phyloP scores from a whole-genome alignment of 2,888 invertebrate genomes.

The Oscheius sp. region DNA sequence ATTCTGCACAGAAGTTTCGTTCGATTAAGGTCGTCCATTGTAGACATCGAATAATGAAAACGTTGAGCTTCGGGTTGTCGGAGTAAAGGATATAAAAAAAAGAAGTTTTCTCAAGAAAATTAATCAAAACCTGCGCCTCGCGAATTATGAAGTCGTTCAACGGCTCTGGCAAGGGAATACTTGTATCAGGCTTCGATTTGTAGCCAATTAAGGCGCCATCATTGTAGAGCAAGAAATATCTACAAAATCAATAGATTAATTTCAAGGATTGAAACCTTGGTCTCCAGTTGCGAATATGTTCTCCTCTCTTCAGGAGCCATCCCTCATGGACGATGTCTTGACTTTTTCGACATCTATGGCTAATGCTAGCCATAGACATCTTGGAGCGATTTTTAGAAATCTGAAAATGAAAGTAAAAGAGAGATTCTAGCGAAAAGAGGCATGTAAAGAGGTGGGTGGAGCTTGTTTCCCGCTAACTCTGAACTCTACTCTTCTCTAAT shows the following conservation, averaged over 20 bases:
- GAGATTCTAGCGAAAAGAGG: no score
- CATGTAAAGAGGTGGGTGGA: no score
- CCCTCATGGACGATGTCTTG: slow-evolving; percentile 84
- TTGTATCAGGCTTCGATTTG: slow-evolving; percentile 83
- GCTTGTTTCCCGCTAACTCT: no score
- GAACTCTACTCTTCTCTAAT: not conserved
- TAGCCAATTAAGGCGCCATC: slow-evolving; percentile 94
- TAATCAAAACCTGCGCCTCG: slow-evolving; percentile 73
- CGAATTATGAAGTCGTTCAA: slow-evolving; percentile 96
- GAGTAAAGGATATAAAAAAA: not conserved
- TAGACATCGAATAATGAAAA: slow-evolving; percentile 93
- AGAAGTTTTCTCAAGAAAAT: not conserved
- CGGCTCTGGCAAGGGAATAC: slow-evolving; percentile 77
- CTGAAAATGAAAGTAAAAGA: no score
- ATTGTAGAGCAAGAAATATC: slow-evolving; percentile 89
- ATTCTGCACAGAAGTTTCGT: slow-evolving; percentile 92
- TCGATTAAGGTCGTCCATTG: slow-evolving; percentile 98
- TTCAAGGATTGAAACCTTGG: slow-evolving; percentile 75
- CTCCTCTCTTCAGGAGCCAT: slow-evolving; percentile 92
- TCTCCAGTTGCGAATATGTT: slow-evolving; percentile 98
- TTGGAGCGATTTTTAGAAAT: not conserved
- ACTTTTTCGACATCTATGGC: not conserved
- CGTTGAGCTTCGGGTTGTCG: slow-evolving; percentile 91
- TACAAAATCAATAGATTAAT: not conserved
- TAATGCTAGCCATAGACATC: slow-evolving; percentile 4